Evolutionary conservation across 2,888 invertebrate genomes (phyloP).

Genomic region (Megamerina dolium): DNA sequence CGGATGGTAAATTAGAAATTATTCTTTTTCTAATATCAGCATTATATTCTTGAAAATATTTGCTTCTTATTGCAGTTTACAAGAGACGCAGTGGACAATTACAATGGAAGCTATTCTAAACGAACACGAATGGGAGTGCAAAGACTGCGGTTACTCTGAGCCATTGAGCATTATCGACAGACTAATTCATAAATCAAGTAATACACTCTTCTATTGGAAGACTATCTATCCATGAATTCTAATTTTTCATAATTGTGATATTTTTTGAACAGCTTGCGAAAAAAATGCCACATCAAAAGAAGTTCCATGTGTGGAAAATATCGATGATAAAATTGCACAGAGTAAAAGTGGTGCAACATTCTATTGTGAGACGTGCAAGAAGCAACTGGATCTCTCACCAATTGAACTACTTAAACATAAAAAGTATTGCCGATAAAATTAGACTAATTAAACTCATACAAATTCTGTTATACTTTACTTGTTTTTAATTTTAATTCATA

Average conservation of each 20-base stretch:
- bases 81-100: slow-evolving; percentile 64
- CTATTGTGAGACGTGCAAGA: slow-evolving; percentile 66
- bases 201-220: too few relatives aligned
- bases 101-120: slow-evolving; percentile 57
- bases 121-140: slow-evolving; percentile 66
- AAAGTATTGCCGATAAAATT: slow-evolving; percentile 55
- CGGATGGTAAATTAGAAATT: slow-evolving; percentile 54
- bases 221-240: too few relatives aligned
- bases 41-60: neutral
- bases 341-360: slow-evolving; percentile 43
- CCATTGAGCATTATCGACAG: slow-evolving; percentile 53
- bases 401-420: slow-evolving; percentile 84
- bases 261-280: too few relatives aligned
- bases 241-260: too few relatives aligned
- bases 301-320: too few relatives aligned
- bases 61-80: slow-evolving; percentile 53
- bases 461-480: too few relatives aligned
- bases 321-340: too few relatives aligned
- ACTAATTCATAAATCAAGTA: slow-evolving; percentile 60
- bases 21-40: neutral
- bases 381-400: slow-evolving; percentile 64
- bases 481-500: slow-evolving; percentile 3
- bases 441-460: too few relatives aligned
- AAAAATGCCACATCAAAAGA: too few relatives aligned
- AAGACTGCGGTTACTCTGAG: slow-evolving; percentile 56